phyloP scores from a whole-genome alignment of 1,140 invertebrate genomes.

The Sinella curviseta region DNA sequence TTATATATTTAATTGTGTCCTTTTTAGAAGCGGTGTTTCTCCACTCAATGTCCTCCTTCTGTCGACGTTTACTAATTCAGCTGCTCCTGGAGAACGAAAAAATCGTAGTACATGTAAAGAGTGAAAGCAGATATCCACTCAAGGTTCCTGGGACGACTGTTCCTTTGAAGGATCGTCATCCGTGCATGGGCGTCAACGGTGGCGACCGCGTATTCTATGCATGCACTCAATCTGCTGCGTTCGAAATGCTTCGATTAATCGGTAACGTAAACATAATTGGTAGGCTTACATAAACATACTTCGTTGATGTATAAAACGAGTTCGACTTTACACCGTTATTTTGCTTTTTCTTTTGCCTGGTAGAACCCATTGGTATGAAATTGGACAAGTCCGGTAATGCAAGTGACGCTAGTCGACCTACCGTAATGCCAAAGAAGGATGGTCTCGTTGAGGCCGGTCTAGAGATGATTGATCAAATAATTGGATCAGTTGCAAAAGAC shows the following conservation, averaged over 20 bases:
- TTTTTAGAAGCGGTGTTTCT: slow-evolving; percentile 58
- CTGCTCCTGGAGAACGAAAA: slow-evolving; percentile 82
- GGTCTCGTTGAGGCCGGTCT: slow-evolving; percentile 41
- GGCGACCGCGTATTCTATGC: slow-evolving; percentile 43
- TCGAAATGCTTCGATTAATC: slow-evolving; percentile 41
- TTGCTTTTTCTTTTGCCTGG: background rate
- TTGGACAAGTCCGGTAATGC: slow-evolving; percentile 22
- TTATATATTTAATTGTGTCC: slow-evolving; percentile 22
- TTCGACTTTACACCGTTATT: background rate
- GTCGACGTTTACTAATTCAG: slow-evolving; percentile 78
- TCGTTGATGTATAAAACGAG: background rate
- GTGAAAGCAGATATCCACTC: slow-evolving; percentile 51
- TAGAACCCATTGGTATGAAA: slow-evolving; percentile 38
- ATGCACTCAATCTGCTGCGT: slow-evolving; percentile 36
- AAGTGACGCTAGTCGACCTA: slow-evolving; percentile 2
- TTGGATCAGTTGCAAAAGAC: slow-evolving; percentile 40
- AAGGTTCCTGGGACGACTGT: slow-evolving; percentile 35
- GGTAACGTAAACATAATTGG: too few species aligned
- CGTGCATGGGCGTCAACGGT: slow-evolving; percentile 48
- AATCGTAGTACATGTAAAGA: slow-evolving; percentile 70
- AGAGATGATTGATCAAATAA: slow-evolving; percentile 46
- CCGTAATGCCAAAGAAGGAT: slow-evolving; percentile 28
- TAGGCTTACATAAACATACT: too few species aligned
- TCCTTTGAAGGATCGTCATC: slow-evolving; percentile 43
- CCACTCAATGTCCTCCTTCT: slow-evolving; percentile 79